These are phyloP conservation scores for Lepidostoma basale DNA, from an alignment of 1,140 invertebrate species.

Conservation along the genomic window DNA sequence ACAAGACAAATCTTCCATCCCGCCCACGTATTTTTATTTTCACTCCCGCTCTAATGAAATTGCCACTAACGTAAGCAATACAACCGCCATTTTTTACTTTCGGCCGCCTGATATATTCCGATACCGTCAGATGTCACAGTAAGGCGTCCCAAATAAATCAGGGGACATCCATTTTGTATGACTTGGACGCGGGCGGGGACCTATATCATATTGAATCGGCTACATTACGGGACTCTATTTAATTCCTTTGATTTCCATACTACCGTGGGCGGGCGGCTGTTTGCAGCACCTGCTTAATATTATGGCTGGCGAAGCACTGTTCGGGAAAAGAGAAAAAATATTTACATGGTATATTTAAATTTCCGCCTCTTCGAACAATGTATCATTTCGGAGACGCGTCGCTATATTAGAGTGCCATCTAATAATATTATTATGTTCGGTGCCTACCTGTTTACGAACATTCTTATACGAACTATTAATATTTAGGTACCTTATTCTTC, in stretches of 20 bases:
- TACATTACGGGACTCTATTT: slow-evolving; percentile 26
- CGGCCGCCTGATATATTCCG: slow-evolving; percentile 18
- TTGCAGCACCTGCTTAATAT: neutral
- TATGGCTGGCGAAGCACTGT: neutral
- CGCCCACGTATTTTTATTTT: slow-evolving; percentile 17
- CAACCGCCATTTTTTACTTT: slow-evolving; percentile 28
- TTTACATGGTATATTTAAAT: neutral
- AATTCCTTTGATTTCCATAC: slow-evolving; percentile 31
- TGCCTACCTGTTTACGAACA: too few relatives aligned
- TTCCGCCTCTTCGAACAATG: too few relatives aligned
- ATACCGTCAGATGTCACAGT: slow-evolving; percentile 35
- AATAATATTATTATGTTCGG: too few relatives aligned
- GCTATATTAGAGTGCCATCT: too few relatives aligned
- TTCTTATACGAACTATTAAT: too few relatives aligned
- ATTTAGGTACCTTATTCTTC: neutral
- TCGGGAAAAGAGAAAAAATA: neutral
- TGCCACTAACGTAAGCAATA: slow-evolving; percentile 21
- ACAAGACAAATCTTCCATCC: slow-evolving; percentile 7
- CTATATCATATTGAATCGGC: slow-evolving; percentile 23
- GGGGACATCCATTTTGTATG: slow-evolving; percentile 31
- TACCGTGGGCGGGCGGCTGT: neutral
- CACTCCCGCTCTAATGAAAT: slow-evolving; percentile 12
- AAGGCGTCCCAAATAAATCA: slow-evolving; percentile 34
- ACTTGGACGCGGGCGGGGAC: slow-evolving; percentile 10
- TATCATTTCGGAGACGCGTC: too few relatives aligned